Evolutionary conservation across 2,113 vertebrate genomes (phyloP), one percentile per base, ranked within the genome.

Genomic region (Perccottus glenii): DNA sequence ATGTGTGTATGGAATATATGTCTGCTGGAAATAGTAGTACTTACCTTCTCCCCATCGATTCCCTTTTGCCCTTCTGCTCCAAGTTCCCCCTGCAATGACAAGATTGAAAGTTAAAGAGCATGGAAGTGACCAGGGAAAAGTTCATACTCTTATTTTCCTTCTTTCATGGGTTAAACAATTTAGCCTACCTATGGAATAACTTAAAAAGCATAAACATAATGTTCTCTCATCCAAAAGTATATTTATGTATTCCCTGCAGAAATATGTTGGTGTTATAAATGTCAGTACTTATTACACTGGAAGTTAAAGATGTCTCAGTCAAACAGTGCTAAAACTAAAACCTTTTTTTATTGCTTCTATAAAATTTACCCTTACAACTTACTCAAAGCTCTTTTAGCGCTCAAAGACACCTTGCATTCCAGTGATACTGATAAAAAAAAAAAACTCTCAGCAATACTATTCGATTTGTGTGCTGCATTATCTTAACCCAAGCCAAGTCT

Each of bases 1-100:
- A 90, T 88, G 82, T 83, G 85, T 87, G 82, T 87, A 88, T 88
- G 83, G 79, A 86, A 83, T 85, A 85, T 86, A 79, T 86, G 83
- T 85, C 83, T 73, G 52, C 79, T 77, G 85, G 75, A 85, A 76
- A 84, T 81, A 80, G 80, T 58, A 70, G 75, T 84, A 80, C 90
- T 85, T 89, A 93, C 92, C 87, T 89, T 92, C 75, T 86, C 82
- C 57, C 89, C 90, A 85, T 88, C 73, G 67, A 87, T 84, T 73
- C 86, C 89, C 65, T 80, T 82, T 70, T 78, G 73, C 75, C 91
- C 90, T 66, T 80, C 82, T 82, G 82, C 80, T 71, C 88, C 88
- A 62, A 87, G 77, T 77, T 91, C 88, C 64, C 91, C 92, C 90
- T 91, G 80, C 60, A 79, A 81, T 80, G 73, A 87, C 67, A 85